phyloP scores from a whole-genome alignment of 1,140 invertebrate species.

The Drosophila nebulosa region DNA sequence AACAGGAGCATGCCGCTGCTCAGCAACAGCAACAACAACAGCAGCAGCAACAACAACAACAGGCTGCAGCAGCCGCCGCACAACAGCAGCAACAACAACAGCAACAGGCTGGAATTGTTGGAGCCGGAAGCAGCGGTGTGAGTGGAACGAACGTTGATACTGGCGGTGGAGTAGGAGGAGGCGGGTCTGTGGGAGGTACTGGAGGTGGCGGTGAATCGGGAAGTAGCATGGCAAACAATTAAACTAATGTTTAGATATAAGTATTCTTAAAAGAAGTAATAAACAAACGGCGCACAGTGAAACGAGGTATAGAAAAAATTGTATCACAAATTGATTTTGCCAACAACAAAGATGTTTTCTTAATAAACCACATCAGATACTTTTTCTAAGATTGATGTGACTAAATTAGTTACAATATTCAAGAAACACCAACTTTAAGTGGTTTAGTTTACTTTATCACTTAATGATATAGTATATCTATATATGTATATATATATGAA shows the following conservation, averaged over 20 bases:
- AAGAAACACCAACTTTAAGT: too few relatives aligned
- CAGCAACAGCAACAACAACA: constrained; percentile 57
- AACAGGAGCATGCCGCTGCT: constrained; percentile 64
- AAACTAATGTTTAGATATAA: constrained; percentile 14
- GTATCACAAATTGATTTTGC: too few relatives aligned
- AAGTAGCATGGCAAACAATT: constrained; percentile 41
- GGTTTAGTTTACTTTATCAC: background rate
- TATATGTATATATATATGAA: background rate
- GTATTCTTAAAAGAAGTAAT: background rate
- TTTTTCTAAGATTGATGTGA: too few relatives aligned
- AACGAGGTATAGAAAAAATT: background rate
- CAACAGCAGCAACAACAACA: constrained; percentile 50
- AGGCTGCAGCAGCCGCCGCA: constrained; percentile 45
- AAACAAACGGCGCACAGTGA: background rate
- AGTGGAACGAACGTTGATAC: background rate
- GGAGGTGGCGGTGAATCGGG: constrained; percentile 19
- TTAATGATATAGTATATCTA: too few relatives aligned
- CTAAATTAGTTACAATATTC: too few relatives aligned
- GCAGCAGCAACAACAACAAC: constrained; percentile 49
- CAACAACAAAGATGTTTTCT: too few relatives aligned
- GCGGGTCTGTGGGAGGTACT: background rate
- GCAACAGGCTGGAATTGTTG: constrained; percentile 4
- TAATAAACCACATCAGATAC: too few relatives aligned
- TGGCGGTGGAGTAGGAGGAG: background rate
- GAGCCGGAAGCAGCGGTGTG: background rate